A percentile compares a stretch with the other conserved stretches of the same genome.
Evolutionary conservation across 2,797 vertebrate species (phyloP).

Genomic region (Scolopax rusticola): DNA sequence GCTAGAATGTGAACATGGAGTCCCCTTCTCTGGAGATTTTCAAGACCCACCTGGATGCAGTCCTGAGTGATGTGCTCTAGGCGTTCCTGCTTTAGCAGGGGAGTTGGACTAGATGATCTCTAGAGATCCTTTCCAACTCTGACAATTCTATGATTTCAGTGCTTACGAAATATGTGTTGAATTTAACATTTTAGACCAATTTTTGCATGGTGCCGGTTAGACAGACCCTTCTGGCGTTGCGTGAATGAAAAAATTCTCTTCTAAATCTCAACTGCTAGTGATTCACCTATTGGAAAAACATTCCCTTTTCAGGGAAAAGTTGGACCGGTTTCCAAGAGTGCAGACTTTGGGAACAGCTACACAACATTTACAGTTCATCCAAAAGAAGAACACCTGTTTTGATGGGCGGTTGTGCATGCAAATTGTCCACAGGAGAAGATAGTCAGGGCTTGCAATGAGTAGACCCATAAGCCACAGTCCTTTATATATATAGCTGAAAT

Average conservation of each 20-base stretch:
- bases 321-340: neutral
- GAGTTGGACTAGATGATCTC: too few relatives aligned
- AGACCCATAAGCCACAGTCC: neutral
- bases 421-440: neutral
- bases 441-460: neutral
- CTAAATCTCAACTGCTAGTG: neutral
- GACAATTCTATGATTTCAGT: neutral
- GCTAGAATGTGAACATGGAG: neutral
- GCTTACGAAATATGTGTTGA: neutral
- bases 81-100: too few relatives aligned
- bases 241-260: neutral
- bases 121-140: too few relatives aligned
- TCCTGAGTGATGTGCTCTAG: too few relatives aligned
- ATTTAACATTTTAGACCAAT: neutral
- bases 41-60: too few relatives aligned
- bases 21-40: too few relatives aligned
- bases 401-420: rapidly evolving
- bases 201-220: neutral
- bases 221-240: neutral
- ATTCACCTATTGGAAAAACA: neutral
- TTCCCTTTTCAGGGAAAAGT: neutral
- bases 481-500: neutral
- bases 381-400: neutral
- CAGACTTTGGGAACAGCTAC: neutral
- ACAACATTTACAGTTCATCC: neutral